Percentiles rank a stretch among this genome's conserved stretches.
phyloP scores from a whole-genome alignment of 2,888 invertebrate genomes.

The Ophion slaviceki region DNA sequence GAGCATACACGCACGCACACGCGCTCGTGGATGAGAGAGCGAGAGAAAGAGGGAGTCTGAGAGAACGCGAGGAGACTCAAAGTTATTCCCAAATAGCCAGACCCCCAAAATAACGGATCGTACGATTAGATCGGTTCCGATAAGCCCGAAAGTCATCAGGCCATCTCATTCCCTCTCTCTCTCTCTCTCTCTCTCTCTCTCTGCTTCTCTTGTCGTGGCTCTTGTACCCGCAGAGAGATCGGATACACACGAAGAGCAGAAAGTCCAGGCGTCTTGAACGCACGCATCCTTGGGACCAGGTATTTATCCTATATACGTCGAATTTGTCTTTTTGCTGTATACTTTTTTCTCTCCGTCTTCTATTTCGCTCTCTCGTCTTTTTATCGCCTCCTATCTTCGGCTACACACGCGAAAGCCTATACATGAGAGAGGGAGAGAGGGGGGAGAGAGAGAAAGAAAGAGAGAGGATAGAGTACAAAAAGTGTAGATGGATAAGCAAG shows the following conservation, averaged over 20 bases:
- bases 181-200: constrained; percentile 74
- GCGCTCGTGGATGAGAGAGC: constrained; percentile 23
- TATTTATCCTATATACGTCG: constrained; percentile 39
- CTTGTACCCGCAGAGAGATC: constrained; percentile 32
- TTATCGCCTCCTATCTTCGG: constrained; percentile 71
- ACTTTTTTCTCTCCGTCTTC: constrained; percentile 79
- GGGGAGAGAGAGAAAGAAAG: constrained; percentile 37
- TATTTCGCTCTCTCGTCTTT: constrained; percentile 58
- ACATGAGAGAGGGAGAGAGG: constrained; percentile 42
- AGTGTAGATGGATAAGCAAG: constrained; percentile 60
- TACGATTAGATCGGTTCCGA: constrained; percentile 68
- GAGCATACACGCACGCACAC: constrained; percentile 65
- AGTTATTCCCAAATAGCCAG: constrained; percentile 66
- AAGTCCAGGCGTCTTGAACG: constrained; percentile 30
- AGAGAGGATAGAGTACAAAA: constrained; percentile 53
- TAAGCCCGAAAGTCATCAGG: constrained; percentile 64
- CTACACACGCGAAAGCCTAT: constrained; percentile 68
- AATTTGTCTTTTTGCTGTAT: constrained; percentile 71
- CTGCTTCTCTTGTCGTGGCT: constrained; percentile 68
- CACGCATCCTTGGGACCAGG: constrained; percentile 37
- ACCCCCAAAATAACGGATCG: constrained; percentile 68
- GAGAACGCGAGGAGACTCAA: constrained; percentile 49
- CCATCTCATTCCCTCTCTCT: constrained; percentile 62
- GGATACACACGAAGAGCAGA: constrained; percentile 31
- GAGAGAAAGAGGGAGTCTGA: constrained; percentile 26